Evolutionary conservation across 2,113 vertebrate genomes (phyloP), one percentile per base, ranked within the genome.

Genomic region (Gadus macrocephalus): DNA sequence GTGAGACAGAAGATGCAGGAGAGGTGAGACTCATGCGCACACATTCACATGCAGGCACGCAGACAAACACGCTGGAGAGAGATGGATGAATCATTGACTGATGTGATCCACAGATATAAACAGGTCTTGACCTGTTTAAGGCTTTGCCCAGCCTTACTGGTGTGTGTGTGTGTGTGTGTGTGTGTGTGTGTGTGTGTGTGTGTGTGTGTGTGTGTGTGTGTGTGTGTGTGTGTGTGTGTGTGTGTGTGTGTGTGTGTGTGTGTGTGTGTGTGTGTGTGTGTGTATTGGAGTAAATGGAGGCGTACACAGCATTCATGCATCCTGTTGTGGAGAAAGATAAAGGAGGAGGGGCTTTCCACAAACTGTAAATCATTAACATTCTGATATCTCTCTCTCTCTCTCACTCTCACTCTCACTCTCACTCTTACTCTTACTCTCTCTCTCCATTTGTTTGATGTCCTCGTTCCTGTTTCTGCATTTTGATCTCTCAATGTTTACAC

Each of bases 1-100:
- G 96, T 0, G 96, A 98, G 59, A 81, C 73, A 67, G 95, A 96
- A 76, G 94, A 96, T 85, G 91, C 85, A 53, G 81, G 93, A 63
- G 93, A 93, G 92, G 96, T 97, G 78, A 91, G 93, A 82, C 27
- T 65, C 14, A 12, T n/a, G 53, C 5, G 25, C 2, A 69, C 12
- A 14, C 61, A 64, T 12, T 63, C 53, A 53, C 70, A 66, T 14
- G 56, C 53, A 31, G 3, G 14, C 22, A 19, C 1, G 5, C 4
- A 22, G 5, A 53, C 9, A 62, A 6, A 42, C 2, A 68, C 28
- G 27, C 11, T 4, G 11, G 22, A 28, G 22, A 67, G 20, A 28
- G 22, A 60, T 67, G 17, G 72, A 59, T 73, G 38, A 75, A 75
- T 81, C n/a, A 85, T 77, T 83, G 81, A 80, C 77, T 3, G 20